These are phyloP conservation scores for Forbesichthys papilliferus DNA, from an alignment of 2,113 vertebrate species.

Conservation along the genomic window DNA sequence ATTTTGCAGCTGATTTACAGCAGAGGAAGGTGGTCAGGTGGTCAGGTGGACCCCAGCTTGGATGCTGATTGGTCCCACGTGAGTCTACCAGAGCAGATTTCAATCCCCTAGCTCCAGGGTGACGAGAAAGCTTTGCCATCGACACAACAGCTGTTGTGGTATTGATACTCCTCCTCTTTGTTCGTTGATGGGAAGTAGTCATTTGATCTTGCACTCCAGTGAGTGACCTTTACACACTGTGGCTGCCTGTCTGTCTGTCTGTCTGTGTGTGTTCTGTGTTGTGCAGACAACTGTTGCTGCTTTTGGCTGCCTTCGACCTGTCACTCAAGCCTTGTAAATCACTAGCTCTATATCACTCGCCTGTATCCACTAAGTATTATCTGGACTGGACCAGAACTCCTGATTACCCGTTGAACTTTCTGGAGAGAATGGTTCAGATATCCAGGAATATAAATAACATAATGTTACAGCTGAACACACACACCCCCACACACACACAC, in stretches of 20 bases:
- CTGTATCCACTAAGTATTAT: neutral
- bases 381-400: neutral
- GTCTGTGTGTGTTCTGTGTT: neutral
- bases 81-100: constrained; percentile 8
- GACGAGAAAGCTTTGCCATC: constrained; percentile 37
- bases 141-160: constrained; percentile 55
- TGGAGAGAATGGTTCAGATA: neutral
- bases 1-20: constrained; percentile 16
- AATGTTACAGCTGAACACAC: constrained; percentile 40
- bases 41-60: neutral
- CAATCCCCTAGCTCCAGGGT: neutral
- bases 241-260: constrained; percentile 9
- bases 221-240: constrained; percentile 16
- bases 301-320: constrained; percentile 1
- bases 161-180: neutral
- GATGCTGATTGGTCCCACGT: neutral
- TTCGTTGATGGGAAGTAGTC: constrained; percentile 30
- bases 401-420: neutral
- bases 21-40: neutral
- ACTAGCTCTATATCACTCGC: neutral
- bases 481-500: constrained; percentile 1
- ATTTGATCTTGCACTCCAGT: constrained; percentile 20
- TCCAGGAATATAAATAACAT: neutral
- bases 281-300: constrained; percentile 8
- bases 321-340: neutral